Evolutionary conservation across 2,888 invertebrate genomes (phyloP), one percentile per base, ranked within the genome.

Genomic region (Odontomyia ornata): DNA sequence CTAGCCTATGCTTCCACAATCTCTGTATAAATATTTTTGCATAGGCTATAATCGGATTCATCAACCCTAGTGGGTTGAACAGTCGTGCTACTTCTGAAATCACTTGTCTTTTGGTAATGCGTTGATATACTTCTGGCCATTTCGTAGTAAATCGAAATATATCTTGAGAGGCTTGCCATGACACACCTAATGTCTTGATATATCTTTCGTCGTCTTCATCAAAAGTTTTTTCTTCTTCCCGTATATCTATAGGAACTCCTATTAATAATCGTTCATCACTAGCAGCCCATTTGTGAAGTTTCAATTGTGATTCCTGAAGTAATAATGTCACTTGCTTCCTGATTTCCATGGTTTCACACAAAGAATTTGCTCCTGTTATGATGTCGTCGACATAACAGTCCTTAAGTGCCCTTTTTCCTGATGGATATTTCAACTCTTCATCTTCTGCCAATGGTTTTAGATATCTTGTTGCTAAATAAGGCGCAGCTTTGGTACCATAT

Each of bases 301-400:
- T n/a, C n/a, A n/a, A n/a, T n/a, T n/a, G n/a, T n/a, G n/a, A n/a
- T n/a, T n/a, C n/a, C n/a, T n/a, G n/a, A n/a, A n/a, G n/a, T n/a
- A n/a, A n/a, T n/a, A n/a, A 76, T 5, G 75, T 81, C 69, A 13
- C 78, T 52, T 52, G 52, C 13, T 52, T 52, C 52, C 18, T 9
- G 52, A 52, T 4, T 52, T 52, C 52, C 2, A 15, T 4, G 13
- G 52, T 18, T 15, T 52, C 52, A 4, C 7, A 9, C 13, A 52
- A n/a, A 4, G 52, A 52, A 15, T 52, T 52, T 4, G 52, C 72
- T 4, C 80, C 80, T n/a, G 76, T 79, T 76, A 80, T 78, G 3
- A 80, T 75, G 56, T 82, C 80, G 64, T 81, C 80, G 9, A 81
- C 79, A 56, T 81, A 81, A 46, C 79, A 79, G 21, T 80, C 78